phyloP scores from a whole-genome alignment of 2,113 vertebrate genomes.

The Rhagologus leucostigma region DNA sequence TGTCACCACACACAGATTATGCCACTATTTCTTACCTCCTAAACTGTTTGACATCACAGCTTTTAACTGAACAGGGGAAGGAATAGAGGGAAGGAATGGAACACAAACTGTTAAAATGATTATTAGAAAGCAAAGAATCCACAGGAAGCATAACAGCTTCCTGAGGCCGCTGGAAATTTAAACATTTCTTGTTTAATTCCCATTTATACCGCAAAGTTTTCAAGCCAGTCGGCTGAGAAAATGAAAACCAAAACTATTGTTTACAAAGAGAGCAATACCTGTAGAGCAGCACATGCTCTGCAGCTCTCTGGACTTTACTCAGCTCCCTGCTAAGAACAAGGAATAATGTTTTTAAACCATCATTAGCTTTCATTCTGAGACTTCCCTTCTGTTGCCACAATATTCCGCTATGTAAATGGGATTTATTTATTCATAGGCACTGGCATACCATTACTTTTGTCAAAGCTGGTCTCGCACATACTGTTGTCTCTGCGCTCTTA shows the following conservation, averaged over 20 bases:
- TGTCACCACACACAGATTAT: background rate
- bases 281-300: background rate
- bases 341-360: constrained; percentile 50
- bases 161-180: background rate
- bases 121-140: background rate
- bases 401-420: constrained; percentile 57
- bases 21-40: background rate
- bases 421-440: constrained; percentile 76
- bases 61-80: background rate
- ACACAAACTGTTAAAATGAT: background rate
- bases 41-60: background rate
- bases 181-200: background rate
- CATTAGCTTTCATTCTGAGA: constrained; percentile 50
- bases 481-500: constrained; percentile 55
- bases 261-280: background rate
- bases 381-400: constrained; percentile 27
- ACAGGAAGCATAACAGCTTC: background rate
- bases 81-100: background rate
- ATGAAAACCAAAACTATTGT: background rate
- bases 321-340: background rate
- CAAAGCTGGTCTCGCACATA: constrained; percentile 62
- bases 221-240: background rate
- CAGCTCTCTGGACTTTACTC: background rate
- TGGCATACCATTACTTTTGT: constrained; percentile 72
- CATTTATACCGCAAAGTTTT: background rate